Percentiles rank a stretch among this genome's conserved stretches.
Evolutionary conservation across 2,888 invertebrate species (phyloP).

Genomic region (Ormyrus pomaceus): DNA sequence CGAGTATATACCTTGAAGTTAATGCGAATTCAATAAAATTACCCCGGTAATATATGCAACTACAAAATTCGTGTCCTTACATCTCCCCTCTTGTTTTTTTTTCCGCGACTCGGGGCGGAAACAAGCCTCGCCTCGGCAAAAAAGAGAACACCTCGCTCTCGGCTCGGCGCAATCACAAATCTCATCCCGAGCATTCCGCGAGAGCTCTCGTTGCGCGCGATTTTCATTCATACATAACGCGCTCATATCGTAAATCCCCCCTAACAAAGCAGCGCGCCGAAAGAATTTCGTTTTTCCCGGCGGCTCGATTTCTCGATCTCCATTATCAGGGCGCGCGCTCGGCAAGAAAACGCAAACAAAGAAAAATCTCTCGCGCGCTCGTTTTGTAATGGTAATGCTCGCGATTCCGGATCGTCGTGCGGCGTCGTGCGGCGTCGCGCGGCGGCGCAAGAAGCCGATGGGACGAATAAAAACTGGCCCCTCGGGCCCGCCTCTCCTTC

Average conservation of each 20-base stretch:
- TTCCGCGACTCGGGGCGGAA: constrained; percentile 7
- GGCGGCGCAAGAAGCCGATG: neutral
- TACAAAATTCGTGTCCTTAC: no score
- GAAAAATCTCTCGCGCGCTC: constrained; percentile 16
- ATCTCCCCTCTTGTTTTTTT: constrained; percentile 32
- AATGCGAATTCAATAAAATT: no score
- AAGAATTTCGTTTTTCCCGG: constrained; percentile 36
- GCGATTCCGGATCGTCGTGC: constrained; percentile 37
- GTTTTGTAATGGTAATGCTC: constrained; percentile 48
- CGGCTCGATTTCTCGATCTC: constrained; percentile 12
- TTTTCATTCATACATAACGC: neutral
- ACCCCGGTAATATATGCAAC: no score
- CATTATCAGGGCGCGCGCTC: constrained; percentile 25
- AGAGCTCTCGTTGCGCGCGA: neutral
- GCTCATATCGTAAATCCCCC: constrained; percentile 3
- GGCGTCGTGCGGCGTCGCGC: neutral
- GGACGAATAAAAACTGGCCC: constrained; percentile 32
- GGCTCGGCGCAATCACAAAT: constrained; percentile 10
- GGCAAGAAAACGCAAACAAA: constrained; percentile 17
- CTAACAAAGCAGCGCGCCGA: constrained; percentile 26
- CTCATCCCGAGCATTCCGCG: neutral
- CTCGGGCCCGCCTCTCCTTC: neutral
- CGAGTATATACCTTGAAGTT: no score
- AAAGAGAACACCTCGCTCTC: neutral
- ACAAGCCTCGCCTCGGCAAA: neutral